phyloP scores from a whole-genome alignment of 2,113 vertebrate species.

The Saiga tatarica region DNA sequence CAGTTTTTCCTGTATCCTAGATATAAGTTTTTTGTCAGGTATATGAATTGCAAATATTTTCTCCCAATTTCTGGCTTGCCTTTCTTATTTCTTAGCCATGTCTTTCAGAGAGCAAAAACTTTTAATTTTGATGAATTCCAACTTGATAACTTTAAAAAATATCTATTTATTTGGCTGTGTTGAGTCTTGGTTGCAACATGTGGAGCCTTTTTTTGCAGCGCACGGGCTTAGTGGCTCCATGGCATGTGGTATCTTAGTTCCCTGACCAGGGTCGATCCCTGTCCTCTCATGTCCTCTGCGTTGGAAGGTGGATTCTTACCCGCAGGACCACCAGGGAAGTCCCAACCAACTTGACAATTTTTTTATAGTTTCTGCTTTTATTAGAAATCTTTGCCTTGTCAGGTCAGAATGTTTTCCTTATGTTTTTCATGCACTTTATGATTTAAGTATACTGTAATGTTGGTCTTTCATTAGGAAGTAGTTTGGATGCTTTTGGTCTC shows the following conservation, averaged over 20 bases:
- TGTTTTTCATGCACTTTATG: background rate
- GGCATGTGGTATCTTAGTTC: background rate
- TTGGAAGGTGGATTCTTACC: background rate
- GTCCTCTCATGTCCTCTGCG: background rate
- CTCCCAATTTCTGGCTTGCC: background rate
- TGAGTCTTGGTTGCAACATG: background rate
- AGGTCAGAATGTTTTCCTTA: background rate
- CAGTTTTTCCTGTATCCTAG: background rate
- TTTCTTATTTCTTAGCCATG: background rate
- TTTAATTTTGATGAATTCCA: background rate
- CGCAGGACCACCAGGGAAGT: background rate
- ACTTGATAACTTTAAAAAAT: background rate
- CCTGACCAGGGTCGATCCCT: background rate
- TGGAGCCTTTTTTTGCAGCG: background rate
- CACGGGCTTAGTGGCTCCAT: background rate
- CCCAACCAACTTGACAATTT: background rate
- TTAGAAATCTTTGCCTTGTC: constrained; percentile 10
- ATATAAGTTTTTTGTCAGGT: background rate
- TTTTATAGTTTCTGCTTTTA: background rate
- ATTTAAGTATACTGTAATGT: background rate
- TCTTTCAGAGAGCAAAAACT: background rate
- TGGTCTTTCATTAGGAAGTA: background rate
- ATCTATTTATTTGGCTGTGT: background rate
- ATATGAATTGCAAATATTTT: background rate
- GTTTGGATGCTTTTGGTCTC: background rate